A percentile compares a stretch with the other conserved stretches of the same genome.
Conservation (phyloP, 2,113 vertebrate genomes). For the Siphamia tubifer region DNA sequence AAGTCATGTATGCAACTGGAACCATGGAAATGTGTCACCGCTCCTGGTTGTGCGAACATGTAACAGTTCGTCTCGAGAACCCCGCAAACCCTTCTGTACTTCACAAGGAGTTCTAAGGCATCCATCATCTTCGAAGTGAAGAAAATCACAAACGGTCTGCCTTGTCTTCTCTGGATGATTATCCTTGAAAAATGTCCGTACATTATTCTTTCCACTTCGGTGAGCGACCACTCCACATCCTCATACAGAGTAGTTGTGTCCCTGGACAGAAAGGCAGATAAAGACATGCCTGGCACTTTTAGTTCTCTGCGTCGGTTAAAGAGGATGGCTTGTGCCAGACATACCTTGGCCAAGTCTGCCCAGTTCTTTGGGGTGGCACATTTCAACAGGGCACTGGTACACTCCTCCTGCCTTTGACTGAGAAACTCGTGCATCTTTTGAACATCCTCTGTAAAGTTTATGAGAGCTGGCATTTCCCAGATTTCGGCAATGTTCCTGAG, state of each 20-base stretch:
- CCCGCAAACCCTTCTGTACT: neutral
- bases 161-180: neutral
- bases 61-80: neutral
- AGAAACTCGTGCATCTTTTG: too few relatives aligned
- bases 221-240: too few relatives aligned
- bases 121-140: neutral
- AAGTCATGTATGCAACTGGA: neutral
- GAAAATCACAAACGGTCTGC: neutral
- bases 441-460: too few relatives aligned
- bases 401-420: too few relatives aligned
- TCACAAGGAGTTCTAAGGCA: neutral
- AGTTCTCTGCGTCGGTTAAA: too few relatives aligned
- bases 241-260: too few relatives aligned
- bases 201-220: neutral
- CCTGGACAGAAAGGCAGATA: too few relatives aligned
- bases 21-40: neutral
- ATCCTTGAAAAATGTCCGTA: neutral
- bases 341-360: neutral
- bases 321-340: neutral
- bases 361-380: too few relatives aligned
- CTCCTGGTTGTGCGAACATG: neutral
- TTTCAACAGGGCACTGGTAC: too few relatives aligned
- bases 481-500: too few relatives aligned
- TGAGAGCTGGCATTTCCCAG: too few relatives aligned
- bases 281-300: too few relatives aligned